phyloP scores from a whole-genome alignment of 1,140 invertebrate species.

The Tetramorium alpestre region DNA sequence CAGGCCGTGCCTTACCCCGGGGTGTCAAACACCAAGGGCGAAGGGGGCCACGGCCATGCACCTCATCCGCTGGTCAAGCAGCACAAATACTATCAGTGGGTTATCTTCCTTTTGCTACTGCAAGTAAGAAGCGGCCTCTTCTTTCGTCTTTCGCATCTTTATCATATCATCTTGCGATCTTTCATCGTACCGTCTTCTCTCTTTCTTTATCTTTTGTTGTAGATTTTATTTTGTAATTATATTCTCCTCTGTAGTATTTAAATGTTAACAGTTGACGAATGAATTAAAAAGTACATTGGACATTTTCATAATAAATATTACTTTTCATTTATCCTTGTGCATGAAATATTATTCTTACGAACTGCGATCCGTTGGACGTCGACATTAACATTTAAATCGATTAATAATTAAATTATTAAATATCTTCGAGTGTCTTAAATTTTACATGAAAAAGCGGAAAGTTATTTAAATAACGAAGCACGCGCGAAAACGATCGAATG shows the following conservation, averaged over 20 bases:
- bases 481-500: background rate
- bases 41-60: conserved; percentile 80
- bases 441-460: background rate
- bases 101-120: conserved; percentile 88
- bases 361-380: background rate
- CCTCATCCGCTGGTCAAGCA: conserved; percentile 83
- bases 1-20: conserved; percentile 87
- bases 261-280: background rate
- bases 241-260: background rate
- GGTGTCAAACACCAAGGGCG: conserved; percentile 83
- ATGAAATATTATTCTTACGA: background rate
- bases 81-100: conserved; percentile 89
- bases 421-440: background rate
- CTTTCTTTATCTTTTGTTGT: background rate
- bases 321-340: background rate
- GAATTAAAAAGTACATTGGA: background rate
- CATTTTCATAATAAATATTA: background rate
- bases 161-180: too few species aligned
- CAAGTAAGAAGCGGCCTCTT: conserved; percentile 85
- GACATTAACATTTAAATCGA: background rate
- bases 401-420: background rate
- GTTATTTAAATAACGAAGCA: background rate
- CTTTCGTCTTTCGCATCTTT: background rate
- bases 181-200: background rate
- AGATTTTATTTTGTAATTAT: background rate